Evolutionary conservation across 2,888 invertebrate species (phyloP).

Genomic region (Pinctada fucata): DNA sequence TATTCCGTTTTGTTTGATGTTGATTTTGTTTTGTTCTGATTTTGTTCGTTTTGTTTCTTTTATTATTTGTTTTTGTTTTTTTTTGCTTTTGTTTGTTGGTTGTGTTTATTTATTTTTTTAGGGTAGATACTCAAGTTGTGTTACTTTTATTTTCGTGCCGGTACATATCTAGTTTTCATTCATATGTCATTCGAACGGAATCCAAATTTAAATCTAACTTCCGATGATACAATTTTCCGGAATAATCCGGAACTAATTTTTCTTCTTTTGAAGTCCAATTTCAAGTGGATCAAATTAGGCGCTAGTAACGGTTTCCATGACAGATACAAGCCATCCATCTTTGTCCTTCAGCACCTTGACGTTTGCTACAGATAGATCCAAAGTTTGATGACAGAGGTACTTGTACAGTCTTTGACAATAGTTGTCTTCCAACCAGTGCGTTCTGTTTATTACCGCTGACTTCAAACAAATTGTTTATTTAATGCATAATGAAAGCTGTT

Average conservation of each 20-base stretch:
- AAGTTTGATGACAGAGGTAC: neutral
- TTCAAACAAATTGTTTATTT: slow-evolving; percentile 4
- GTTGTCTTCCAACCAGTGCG: neutral
- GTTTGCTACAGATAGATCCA: neutral
- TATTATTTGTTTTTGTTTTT: too few species aligned
- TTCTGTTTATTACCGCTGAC: neutral
- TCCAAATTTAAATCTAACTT: neutral
- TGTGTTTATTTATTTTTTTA: too few species aligned
- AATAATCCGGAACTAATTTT: neutral
- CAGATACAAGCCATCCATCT: neutral
- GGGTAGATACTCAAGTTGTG: too few species aligned
- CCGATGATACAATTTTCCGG: neutral
- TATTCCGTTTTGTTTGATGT: too few species aligned
- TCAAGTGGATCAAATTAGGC: neutral
- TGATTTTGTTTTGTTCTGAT: too few species aligned
- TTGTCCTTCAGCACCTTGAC: neutral
- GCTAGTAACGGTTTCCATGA: neutral
- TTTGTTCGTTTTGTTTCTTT: too few species aligned
- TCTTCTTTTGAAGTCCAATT: neutral
- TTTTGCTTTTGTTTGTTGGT: too few species aligned
- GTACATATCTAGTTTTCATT: too few species aligned
- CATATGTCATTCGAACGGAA: too few species aligned
- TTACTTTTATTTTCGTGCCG: too few species aligned
- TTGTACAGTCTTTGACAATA: neutral
- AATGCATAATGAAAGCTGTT: neutral